Percentiles rank a stretch among this genome's conserved stretches.
Conservation (phyloP, 2,888 invertebrate genomes). For the Nomada flava region DNA sequence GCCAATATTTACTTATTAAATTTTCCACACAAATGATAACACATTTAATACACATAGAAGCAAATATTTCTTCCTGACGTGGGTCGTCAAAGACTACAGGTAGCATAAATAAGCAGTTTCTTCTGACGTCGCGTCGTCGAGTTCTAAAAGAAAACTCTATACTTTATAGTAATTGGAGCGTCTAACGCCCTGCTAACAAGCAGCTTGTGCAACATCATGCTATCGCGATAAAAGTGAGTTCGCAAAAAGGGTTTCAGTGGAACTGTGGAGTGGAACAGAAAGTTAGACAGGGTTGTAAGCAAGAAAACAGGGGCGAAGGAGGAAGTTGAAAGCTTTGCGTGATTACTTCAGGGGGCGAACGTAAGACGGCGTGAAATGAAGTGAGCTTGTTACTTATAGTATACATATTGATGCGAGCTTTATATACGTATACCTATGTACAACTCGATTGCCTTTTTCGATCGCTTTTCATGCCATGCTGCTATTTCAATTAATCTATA, state of each 20-base stretch:
- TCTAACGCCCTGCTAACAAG: constrained; percentile 54
- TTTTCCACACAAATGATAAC: background rate
- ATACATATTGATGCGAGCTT: constrained; percentile 13
- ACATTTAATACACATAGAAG: background rate
- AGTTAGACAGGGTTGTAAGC: background rate
- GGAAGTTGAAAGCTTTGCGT: constrained; percentile 54
- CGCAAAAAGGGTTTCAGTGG: constrained; percentile 7
- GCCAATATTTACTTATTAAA: too few species aligned
- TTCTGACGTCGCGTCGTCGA: background rate
- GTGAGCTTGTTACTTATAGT: constrained; percentile 58
- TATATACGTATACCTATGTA: constrained; percentile 1
- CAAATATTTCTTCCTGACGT: background rate
- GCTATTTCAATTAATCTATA: too few species aligned
- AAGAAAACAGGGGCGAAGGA: constrained; percentile 9
- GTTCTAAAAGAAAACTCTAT: constrained; percentile 30
- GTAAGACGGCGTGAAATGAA: constrained; percentile 57
- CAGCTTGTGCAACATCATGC: constrained; percentile 35
- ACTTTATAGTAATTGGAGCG: constrained; percentile 51
- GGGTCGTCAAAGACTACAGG: background rate
- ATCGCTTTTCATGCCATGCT: too few species aligned
- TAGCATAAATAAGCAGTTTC: background rate
- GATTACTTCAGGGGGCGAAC: constrained; percentile 48
- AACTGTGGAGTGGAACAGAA: background rate
- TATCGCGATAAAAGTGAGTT: constrained; percentile 40
- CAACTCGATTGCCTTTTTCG: constrained; percentile 1